These are phyloP conservation scores for Lycaena phlaeas DNA, from an alignment of 2,888 invertebrate genomes.

Conservation along the genomic window DNA sequence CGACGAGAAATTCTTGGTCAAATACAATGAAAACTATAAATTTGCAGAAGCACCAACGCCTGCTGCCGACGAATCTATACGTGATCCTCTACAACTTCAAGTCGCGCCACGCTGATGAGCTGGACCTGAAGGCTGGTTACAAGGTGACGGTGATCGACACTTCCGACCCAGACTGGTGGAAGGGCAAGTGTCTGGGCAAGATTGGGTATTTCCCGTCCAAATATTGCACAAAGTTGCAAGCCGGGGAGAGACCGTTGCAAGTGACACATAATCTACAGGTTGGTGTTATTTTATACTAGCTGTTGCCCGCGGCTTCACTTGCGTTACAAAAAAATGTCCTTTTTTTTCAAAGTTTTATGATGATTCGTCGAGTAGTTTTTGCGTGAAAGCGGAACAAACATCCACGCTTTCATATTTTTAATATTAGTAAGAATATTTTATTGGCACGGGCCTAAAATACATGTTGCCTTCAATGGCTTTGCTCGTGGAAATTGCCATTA, in stretches of 20 bases:
- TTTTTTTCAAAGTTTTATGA: no score
- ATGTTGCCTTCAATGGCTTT: no score
- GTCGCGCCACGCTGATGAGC: constrained; percentile 92
- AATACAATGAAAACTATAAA: no score
- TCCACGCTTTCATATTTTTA: no score
- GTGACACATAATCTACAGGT: constrained; percentile 76
- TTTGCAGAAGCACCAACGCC: constrained; percentile 84
- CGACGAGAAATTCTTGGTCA: no score
- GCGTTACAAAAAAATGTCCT: no score
- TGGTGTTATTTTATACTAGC: constrained; percentile 11
- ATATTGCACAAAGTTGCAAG: constrained; percentile 91
- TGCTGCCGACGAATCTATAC: constrained; percentile 92
- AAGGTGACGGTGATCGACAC: constrained; percentile 94
- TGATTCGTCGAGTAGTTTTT: no score
- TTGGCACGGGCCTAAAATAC: no score
- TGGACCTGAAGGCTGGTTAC: constrained; percentile 94
- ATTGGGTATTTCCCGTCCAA: constrained; percentile 96
- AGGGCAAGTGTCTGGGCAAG: constrained; percentile 92
- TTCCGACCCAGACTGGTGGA: constrained; percentile 97
- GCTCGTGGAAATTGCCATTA: no score
- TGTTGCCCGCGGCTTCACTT: no score
- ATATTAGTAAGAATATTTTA: no score
- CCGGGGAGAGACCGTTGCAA: constrained; percentile 92
- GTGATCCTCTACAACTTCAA: constrained; percentile 97
- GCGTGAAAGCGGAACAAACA: no score